Base-by-base conservation (phyloP, 2,888 invertebrate genomes). In the Cerastis rubricosa region DNA sequence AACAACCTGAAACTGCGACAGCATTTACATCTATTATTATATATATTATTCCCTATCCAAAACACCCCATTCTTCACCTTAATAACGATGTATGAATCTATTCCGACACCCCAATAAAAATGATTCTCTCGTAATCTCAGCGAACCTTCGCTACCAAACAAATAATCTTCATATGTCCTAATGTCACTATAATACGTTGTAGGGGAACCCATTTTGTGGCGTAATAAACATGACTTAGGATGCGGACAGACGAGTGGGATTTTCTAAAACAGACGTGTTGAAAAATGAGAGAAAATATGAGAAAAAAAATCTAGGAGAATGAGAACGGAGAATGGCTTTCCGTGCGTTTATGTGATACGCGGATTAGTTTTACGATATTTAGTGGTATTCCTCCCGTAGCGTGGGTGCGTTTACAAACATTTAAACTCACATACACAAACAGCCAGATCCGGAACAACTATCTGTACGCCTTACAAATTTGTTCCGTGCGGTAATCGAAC, bases 81-180 rank as follows among this genome's bases (percentile, higher is more conserved):
- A 74, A 87, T 84, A 73, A 84, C 65, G 66, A 78, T 68, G 64
- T 80, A 81, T 72, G 70, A 71, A 78, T 78, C 63, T 74, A 59
- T 78, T 54, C 71, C 43, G 19, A 71, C 76, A 75, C 76, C 76
- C 74, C 64, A 74, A 84, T 84, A 86, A 87, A 81, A 82, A 88
- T 88, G 76, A 81, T 87, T 83, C 81, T 79, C 75, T 49, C 75
- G 69, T 85, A 79, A 79, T 80, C 80, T 77, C 65, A 19, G 65
- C 25, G 19, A 74, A 68, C 63, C 67, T 74, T 73, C 63, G 67
- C 71, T 68, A 64, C 81, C 57, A 72, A 80, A 83, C 80, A 88
- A 87, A 88, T 87, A 87, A 86, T 87, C 80, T 85, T 88, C 81
- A 81, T 81, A 81, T 74, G 83, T 84, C 66, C 77, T 86, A 76